These are phyloP conservation scores for Pelobates cultripes DNA, from an alignment of 2,797 vertebrate species.

Conservation along the genomic window DNA sequence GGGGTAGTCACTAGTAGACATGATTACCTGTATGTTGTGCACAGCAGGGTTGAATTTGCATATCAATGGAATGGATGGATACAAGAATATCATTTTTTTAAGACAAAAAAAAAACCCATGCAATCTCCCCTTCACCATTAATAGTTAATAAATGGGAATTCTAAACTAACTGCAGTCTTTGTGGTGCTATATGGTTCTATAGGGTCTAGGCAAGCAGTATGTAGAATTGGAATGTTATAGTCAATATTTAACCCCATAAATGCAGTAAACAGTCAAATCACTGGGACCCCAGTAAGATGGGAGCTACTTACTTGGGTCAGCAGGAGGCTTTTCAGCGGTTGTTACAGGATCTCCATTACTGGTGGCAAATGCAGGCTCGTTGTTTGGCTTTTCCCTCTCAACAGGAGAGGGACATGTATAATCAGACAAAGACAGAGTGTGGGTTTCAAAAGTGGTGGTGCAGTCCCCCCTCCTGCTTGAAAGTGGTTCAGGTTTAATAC, in stretches of 20 bases:
- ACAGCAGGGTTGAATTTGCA: neutral
- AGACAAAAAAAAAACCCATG: no score
- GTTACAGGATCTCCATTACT: conserved; percentile 79
- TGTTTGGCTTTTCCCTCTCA: conserved; percentile 84
- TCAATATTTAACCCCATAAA: no score
- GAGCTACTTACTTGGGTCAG: conserved; percentile 86
- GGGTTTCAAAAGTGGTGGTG: conserved; percentile 88
- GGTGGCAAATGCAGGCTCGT: conserved; percentile 80
- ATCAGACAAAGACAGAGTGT: conserved; percentile 90
- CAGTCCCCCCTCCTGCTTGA: conserved; percentile 87
- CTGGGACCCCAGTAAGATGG: neutral
- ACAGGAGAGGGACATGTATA: conserved; percentile 84
- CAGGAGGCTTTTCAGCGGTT: conserved; percentile 78
- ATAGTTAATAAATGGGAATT: neutral
- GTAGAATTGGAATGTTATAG: no score
- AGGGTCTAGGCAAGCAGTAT: no score
- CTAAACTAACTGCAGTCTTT: no score
- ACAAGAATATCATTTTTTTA: neutral
- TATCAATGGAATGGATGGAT: neutral
- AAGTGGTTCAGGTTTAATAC: conserved; percentile 93
- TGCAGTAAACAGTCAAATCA: no score
- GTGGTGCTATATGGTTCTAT: no score
- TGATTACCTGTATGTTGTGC: neutral
- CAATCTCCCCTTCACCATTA: neutral
- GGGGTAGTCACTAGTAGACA: neutral